Conservation (phyloP, 1,140 invertebrate species). For the Stegodyphus dumicola region DNA sequence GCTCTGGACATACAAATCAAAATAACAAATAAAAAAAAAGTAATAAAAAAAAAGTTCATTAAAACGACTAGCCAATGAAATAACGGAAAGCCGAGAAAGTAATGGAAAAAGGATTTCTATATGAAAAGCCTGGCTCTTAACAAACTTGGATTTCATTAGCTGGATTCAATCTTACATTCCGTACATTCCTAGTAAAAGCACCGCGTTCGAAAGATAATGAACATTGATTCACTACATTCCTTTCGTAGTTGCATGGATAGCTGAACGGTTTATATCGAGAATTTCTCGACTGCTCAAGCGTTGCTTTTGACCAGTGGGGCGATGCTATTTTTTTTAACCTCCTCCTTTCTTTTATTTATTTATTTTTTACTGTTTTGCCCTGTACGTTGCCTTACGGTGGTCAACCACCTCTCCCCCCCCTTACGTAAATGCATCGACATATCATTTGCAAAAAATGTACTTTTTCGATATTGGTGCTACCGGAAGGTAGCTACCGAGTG, state of each 20-base stretch:
- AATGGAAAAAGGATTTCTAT: constrained; percentile 23
- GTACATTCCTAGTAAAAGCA: constrained; percentile 55
- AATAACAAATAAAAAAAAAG: too few species aligned
- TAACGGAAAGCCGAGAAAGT: not conserved
- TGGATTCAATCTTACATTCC: constrained; percentile 55
- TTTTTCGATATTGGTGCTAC: too few species aligned
- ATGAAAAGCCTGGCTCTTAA: constrained; percentile 31
- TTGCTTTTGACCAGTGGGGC: constrained; percentile 19
- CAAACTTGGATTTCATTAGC: constrained; percentile 56
- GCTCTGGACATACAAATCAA: too few species aligned
- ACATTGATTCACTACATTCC: constrained; percentile 55
- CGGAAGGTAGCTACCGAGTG: too few species aligned
- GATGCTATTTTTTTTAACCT: not conserved
- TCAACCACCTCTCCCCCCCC: too few species aligned
- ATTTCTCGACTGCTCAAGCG: constrained; percentile 21
- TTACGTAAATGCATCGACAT: too few species aligned
- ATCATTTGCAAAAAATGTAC: too few species aligned
- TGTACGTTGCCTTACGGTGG: too few species aligned
- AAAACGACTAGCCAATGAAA: not conserved
- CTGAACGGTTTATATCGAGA: not conserved
- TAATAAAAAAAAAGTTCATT: too few species aligned
- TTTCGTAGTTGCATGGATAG: constrained; percentile 29
- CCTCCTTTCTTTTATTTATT: not conserved
- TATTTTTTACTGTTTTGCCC: not conserved
- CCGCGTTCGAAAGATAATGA: constrained; percentile 52